Conservation (phyloP, 1,140 invertebrate species). For the Pomacea maculata region DNA sequence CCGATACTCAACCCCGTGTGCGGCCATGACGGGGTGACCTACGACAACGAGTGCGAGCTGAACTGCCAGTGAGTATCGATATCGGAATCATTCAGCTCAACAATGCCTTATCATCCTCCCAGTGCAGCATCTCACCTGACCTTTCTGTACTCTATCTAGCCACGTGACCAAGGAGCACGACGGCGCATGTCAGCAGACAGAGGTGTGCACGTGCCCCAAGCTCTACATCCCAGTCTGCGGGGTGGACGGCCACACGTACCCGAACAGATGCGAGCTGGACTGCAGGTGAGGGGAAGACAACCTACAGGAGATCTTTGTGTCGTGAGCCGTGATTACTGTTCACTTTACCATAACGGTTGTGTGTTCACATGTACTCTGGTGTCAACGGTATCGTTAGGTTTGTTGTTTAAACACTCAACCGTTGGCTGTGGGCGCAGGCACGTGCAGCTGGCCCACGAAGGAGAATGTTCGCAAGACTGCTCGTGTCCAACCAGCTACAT, state of each 20-base stretch:
- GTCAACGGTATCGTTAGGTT: too few species aligned
- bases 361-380: too few species aligned
- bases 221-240: slow-evolving; percentile 72
- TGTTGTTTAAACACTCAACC: too few species aligned
- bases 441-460: slow-evolving; percentile 16
- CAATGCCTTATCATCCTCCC: too few species aligned
- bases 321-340: too few species aligned
- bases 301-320: background rate
- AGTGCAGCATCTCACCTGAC: background rate
- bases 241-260: slow-evolving; percentile 80
- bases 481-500: slow-evolving; percentile 29
- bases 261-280: slow-evolving; percentile 72
- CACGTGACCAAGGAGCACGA: slow-evolving; percentile 10
- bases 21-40: slow-evolving; percentile 72
- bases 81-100: too few species aligned
- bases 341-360: too few species aligned
- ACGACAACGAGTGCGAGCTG: slow-evolving; percentile 76
- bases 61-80: slow-evolving; percentile 65
- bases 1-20: slow-evolving; percentile 76
- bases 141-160: background rate
- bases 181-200: slow-evolving; percentile 18
- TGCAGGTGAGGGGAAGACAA: slow-evolving; percentile 4
- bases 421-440: slow-evolving; percentile 41
- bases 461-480: slow-evolving; percentile 26
- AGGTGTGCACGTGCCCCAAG: slow-evolving; percentile 28